These are phyloP conservation scores for Entomyzon cyanotis DNA, from an alignment of 2,113 vertebrate genomes.

Conservation along the genomic window DNA sequence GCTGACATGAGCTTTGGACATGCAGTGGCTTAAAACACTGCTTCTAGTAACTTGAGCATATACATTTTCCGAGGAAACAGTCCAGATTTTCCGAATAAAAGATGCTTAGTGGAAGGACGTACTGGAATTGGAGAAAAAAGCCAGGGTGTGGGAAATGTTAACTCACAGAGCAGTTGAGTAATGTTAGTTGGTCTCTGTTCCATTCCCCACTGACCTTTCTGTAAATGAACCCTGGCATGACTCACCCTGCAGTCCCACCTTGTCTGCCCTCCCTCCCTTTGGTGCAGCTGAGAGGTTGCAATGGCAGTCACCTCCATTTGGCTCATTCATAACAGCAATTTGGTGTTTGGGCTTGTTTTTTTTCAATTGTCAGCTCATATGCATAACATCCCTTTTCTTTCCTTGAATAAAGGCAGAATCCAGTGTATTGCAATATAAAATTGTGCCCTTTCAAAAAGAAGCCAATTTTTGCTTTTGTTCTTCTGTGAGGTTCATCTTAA, in stretches of 20 bases:
- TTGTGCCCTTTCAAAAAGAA: background rate
- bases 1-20: background rate
- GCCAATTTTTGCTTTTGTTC: background rate
- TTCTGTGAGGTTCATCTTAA: background rate
- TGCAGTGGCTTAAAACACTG: background rate
- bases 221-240: conserved; percentile 5
- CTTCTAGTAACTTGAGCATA: conserved; percentile 22
- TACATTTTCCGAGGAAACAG: conserved; percentile 31
- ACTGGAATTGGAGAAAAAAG: background rate
- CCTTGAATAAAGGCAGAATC: background rate
- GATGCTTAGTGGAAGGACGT: background rate
- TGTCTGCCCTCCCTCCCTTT: background rate
- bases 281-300: background rate
- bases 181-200: conserved; percentile 31
- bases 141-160: conserved; percentile 45
- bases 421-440: background rate
- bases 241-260: conserved; percentile 10
- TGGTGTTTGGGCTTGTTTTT: background rate
- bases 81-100: conserved; percentile 49
- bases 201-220: conserved; percentile 35
- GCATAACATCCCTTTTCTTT: background rate
- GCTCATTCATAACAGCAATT: background rate
- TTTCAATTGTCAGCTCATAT: background rate
- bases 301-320: background rate
- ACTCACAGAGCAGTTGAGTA: conserved; percentile 55